Evolutionary conservation across 2,888 invertebrate genomes (phyloP).

Genomic region (Cyaniris semiargus): DNA sequence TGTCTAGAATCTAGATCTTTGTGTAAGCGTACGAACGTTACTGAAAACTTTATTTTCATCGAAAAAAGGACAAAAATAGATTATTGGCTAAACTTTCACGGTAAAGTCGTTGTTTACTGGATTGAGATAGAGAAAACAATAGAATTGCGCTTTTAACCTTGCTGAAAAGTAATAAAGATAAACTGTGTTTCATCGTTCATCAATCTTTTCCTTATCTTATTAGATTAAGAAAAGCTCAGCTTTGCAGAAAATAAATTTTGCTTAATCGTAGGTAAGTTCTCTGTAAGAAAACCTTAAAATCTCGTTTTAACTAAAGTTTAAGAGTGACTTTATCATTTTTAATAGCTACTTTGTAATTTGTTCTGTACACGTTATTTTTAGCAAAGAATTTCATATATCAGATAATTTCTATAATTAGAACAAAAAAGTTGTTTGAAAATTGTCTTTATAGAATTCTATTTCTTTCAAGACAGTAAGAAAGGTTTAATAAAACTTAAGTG

Average conservation of each 20-base stretch:
- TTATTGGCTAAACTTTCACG: not conserved
- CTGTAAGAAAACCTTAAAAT: not conserved
- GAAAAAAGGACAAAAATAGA: slow-evolving; percentile 4
- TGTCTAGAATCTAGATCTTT: not conserved
- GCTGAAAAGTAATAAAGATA: slow-evolving; percentile 15
- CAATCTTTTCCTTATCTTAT: slow-evolving; percentile 10
- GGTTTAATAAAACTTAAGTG: slow-evolving; percentile 21
- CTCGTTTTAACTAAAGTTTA: no score
- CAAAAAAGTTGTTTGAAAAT: slow-evolving; percentile 5
- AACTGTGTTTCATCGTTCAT: not conserved
- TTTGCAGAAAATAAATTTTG: not conserved
- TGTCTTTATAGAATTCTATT: slow-evolving; percentile 12
- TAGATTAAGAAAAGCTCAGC: not conserved
- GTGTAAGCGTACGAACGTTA: not conserved
- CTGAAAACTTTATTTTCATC: not conserved
- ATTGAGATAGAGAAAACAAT: not conserved
- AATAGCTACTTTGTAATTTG: no score
- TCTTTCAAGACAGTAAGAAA: not conserved
- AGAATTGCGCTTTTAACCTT: slow-evolving; percentile 1
- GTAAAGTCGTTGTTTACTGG: slow-evolving; percentile 8
- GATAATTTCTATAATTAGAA: not conserved
- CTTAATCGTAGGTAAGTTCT: not conserved
- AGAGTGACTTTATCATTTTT: no score
- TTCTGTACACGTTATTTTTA: not conserved
- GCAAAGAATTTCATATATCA: not conserved